These are phyloP conservation scores for Trypoxylus dichotomus DNA, from an alignment of 1,140 invertebrate genomes.

Conservation along the genomic window DNA sequence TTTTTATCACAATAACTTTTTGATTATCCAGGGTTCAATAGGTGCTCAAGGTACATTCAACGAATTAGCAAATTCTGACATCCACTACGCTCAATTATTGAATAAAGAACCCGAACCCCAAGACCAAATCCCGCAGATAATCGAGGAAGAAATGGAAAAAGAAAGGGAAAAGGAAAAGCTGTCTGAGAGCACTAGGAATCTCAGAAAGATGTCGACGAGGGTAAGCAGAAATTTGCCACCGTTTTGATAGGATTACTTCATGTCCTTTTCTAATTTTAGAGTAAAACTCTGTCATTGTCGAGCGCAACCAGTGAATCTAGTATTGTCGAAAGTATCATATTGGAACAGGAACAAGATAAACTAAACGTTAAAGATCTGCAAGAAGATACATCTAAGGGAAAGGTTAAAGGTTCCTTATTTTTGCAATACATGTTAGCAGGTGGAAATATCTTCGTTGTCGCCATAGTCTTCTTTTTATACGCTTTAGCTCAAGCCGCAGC, in stretches of 20 bases:
- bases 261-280: conserved; percentile 33
- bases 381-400: conserved; percentile 51
- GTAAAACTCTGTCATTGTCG: conserved; percentile 39
- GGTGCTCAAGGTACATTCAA: conserved; percentile 69
- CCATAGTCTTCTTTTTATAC: conserved; percentile 61
- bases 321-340: conserved; percentile 45
- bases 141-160: conserved; percentile 25
- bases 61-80: conserved; percentile 62
- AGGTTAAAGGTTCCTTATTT: conserved; percentile 49
- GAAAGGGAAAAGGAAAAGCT: conserved; percentile 41
- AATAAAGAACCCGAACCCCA: conserved; percentile 45
- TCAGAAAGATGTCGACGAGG: conserved; percentile 43
- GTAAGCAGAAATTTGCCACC: conserved; percentile 36
- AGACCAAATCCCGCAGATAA: background rate
- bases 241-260: background rate
- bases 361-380: conserved; percentile 46
- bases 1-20: no score
- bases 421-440: conserved; percentile 70
- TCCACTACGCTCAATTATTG: conserved; percentile 62
- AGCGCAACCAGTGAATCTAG: conserved; percentile 47
- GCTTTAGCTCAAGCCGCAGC: conserved; percentile 69
- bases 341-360: conserved; percentile 40
- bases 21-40: conserved; percentile 60
- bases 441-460: conserved; percentile 60
- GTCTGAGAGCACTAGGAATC: conserved; percentile 36